A percentile compares a stretch with the other conserved stretches of the same genome.
These are phyloP conservation scores for Pseudorhombus dupliciocellatus DNA, from an alignment of 2,113 vertebrate genomes.

Conservation along the genomic window DNA sequence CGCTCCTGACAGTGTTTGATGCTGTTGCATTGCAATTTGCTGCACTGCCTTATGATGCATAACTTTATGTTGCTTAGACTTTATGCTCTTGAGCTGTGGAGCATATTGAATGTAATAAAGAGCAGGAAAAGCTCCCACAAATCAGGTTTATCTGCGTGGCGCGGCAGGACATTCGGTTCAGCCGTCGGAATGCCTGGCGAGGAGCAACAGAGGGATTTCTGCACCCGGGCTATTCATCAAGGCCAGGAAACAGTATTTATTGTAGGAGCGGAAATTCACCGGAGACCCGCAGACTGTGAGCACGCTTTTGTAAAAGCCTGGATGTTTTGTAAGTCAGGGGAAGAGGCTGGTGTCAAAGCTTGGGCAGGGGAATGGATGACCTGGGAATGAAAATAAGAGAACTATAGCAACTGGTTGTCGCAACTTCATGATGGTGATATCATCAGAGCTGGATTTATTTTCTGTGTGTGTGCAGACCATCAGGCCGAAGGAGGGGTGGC, in stretches of 20 bases:
- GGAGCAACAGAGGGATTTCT: conserved; percentile 45
- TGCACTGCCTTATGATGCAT: conserved; percentile 32
- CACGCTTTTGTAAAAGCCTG: conserved; percentile 32
- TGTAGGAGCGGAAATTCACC: conserved; percentile 47
- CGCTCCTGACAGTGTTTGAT: conserved; percentile 13
- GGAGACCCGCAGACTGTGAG: conserved; percentile 31
- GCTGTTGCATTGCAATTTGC: conserved; percentile 29
- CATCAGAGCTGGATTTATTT: conserved; percentile 6
- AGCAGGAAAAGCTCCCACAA: conserved; percentile 46
- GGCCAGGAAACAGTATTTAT: conserved; percentile 59
- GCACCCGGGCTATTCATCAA: conserved; percentile 59
- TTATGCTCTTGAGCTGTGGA: conserved; percentile 14
- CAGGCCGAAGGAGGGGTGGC: conserved; percentile 96
- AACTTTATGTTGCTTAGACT: conserved; percentile 31
- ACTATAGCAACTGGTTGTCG: background rate
- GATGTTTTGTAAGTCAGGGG: conserved; percentile 40
- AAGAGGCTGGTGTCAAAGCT: conserved; percentile 39
- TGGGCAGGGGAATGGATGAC: conserved; percentile 23
- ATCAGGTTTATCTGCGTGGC: conserved; percentile 61
- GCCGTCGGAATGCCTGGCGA: conserved; percentile 15
- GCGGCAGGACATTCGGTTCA: conserved; percentile 39
- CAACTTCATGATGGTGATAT: conserved; percentile 28
- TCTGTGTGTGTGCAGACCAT: conserved; percentile 84
- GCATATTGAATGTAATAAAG: conserved; percentile 51
- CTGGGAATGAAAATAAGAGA: conserved; percentile 13